A percentile compares a stretch with the other conserved stretches of the same genome.
Evolutionary conservation across 2,888 invertebrate species (phyloP).

Genomic region (Cactoblastis cactorum): DNA sequence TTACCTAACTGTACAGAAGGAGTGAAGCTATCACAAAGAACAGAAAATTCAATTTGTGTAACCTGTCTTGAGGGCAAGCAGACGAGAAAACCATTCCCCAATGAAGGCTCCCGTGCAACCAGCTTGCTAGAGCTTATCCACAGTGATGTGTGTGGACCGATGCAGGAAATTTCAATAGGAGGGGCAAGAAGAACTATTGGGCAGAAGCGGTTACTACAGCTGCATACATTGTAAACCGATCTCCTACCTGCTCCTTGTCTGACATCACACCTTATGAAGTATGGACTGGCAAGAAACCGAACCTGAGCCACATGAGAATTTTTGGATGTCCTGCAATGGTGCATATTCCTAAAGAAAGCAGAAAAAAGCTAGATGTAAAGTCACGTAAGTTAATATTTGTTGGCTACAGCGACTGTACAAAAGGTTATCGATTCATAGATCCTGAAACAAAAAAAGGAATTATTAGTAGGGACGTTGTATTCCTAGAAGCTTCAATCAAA

Average conservation of each 20-base stretch:
- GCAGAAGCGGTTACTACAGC: conserved; percentile 2
- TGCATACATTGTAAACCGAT: conserved; percentile 10
- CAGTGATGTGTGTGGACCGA: conserved; percentile 21
- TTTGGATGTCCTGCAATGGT: conserved; percentile 34
- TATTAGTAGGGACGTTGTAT: neutral
- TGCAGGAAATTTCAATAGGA: conserved; percentile 22
- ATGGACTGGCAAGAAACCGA: conserved; percentile 13
- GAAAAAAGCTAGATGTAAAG: neutral
- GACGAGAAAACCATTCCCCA: conserved; percentile 17
- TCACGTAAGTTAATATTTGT: neutral
- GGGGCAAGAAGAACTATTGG: conserved; percentile 22
- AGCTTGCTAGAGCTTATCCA: conserved; percentile 19
- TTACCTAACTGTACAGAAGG: conserved; percentile 13
- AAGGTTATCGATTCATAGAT: neutral
- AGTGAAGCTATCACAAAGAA: conserved; percentile 6
- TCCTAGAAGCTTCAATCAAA: neutral
- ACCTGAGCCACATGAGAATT: conserved; percentile 27
- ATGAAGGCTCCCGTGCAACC: conserved; percentile 19
- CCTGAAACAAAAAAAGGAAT: neutral
- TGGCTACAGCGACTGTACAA: neutral
- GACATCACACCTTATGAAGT: conserved; percentile 11
- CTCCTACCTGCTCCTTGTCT: neutral
- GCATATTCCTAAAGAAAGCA: neutral
- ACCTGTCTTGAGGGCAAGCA: conserved; percentile 20
- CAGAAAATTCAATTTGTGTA: conserved; percentile 10